These are phyloP conservation scores for Micronycteris hirsuta DNA, from an alignment of 2,113 vertebrate genomes.

Conservation along the genomic window DNA sequence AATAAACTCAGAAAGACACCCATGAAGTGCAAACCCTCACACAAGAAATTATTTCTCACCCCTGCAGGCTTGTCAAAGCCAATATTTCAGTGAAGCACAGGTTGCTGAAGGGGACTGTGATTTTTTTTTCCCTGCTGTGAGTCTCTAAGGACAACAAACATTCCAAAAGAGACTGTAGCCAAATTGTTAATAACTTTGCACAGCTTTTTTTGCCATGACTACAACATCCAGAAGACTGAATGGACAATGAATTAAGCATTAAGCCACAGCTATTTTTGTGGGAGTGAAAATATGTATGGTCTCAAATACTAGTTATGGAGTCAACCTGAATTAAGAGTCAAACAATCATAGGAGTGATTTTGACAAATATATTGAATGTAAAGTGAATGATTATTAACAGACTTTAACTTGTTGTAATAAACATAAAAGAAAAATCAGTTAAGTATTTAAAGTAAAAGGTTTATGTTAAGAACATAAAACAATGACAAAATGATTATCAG, in stretches of 20 bases:
- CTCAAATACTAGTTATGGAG: background rate
- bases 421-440: background rate
- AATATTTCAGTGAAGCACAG: slow-evolving; percentile 70
- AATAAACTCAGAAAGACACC: slow-evolving; percentile 64
- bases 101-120: slow-evolving; percentile 48
- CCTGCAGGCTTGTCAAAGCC: slow-evolving; percentile 71
- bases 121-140: slow-evolving; percentile 40
- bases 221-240: slow-evolving; percentile 25
- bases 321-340: slow-evolving; percentile 1
- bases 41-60: slow-evolving; percentile 74
- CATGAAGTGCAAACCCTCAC: slow-evolving; percentile 68
- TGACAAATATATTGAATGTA: background rate
- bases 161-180: slow-evolving; percentile 49
- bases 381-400: slow-evolving; percentile 5
- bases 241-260: background rate
- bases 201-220: slow-evolving; percentile 7
- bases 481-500: background rate
- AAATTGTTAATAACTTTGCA: slow-evolving; percentile 56
- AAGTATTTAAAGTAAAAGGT: background rate
- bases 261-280: background rate
- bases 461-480: background rate
- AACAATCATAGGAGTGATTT: background rate
- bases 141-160: slow-evolving; percentile 62
- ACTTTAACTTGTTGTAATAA: background rate
- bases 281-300: background rate